Percentiles rank a stretch among this genome's conserved stretches.
Evolutionary conservation across 2,113 vertebrate genomes (phyloP).

Genomic region (Cryptotis parvus): DNA sequence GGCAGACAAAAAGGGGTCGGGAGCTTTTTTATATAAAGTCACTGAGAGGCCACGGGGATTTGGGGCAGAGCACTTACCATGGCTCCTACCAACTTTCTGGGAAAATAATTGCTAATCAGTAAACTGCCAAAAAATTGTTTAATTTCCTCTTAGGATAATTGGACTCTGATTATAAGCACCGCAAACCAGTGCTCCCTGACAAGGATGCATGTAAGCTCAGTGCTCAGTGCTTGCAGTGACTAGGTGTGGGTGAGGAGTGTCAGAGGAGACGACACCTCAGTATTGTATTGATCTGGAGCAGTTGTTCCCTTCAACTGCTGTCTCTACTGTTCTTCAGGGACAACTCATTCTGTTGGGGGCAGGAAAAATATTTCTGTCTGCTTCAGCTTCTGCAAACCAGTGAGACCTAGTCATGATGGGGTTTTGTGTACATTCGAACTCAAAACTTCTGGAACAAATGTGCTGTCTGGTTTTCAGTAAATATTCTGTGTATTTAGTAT

Average conservation of each 20-base stretch:
- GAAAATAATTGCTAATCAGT: conserved; percentile 73
- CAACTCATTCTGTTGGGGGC: not conserved
- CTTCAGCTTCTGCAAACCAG: not conserved
- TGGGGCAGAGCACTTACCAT: conserved; percentile 55
- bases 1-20: not conserved
- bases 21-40: conserved; percentile 30
- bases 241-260: not conserved
- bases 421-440: conserved; percentile 10
- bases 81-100: conserved; percentile 68
- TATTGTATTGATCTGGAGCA: not conserved
- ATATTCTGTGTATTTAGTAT: not conserved
- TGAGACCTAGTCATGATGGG: not conserved
- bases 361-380: not conserved
- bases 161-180: conserved; percentile 71
- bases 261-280: not conserved
- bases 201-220: not conserved
- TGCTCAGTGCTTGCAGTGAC: not conserved
- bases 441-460: not conserved
- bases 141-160: conserved; percentile 77
- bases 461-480: conserved; percentile 15
- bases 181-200: conserved; percentile 58
- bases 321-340: not conserved
- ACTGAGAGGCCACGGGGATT: conserved; percentile 63
- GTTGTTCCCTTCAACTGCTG: not conserved
- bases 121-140: conserved; percentile 74